These are phyloP conservation scores for Hozukius guyotensis DNA, from an alignment of 2,797 vertebrate genomes.

Conservation along the genomic window DNA sequence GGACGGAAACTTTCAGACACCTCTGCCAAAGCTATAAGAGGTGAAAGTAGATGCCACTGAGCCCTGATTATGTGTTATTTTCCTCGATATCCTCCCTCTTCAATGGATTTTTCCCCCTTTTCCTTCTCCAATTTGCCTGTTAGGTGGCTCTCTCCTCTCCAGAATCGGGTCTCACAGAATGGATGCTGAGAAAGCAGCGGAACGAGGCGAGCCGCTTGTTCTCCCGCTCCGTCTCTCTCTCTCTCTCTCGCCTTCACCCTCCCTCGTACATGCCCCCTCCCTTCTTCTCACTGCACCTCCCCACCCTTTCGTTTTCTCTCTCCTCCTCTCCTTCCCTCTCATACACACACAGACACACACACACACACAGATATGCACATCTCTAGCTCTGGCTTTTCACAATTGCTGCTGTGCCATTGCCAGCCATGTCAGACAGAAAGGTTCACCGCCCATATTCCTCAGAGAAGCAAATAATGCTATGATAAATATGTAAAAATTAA, in stretches of 20 bases:
- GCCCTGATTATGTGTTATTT: slow-evolving; percentile 46
- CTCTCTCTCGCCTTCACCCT: slow-evolving; percentile 47
- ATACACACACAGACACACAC: slow-evolving; percentile 10
- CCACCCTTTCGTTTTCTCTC: slow-evolving; percentile 69
- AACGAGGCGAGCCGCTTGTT: slow-evolving; percentile 69
- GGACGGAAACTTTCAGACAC: slow-evolving; percentile 77
- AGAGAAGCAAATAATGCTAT: slow-evolving; percentile 69
- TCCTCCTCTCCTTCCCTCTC: slow-evolving; percentile 55
- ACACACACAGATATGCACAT: slow-evolving; percentile 45
- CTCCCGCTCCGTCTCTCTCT: slow-evolving; percentile 45
- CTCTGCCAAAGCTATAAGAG: slow-evolving; percentile 48
- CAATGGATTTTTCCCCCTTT: slow-evolving; percentile 49
- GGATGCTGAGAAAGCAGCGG: slow-evolving; percentile 78
- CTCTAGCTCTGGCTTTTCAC: slow-evolving; percentile 69
- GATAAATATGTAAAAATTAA: slow-evolving; percentile 72
- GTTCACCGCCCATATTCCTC: slow-evolving; percentile 70
- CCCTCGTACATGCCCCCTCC: slow-evolving; percentile 57
- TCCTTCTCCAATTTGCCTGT: slow-evolving; percentile 52
- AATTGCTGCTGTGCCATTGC: slow-evolving; percentile 79
- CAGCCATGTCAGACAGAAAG: slow-evolving; percentile 75
- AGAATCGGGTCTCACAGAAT: slow-evolving; percentile 64
- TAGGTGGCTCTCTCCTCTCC: slow-evolving; percentile 59
- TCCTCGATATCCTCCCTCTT: slow-evolving; percentile 63
- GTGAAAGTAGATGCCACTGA: slow-evolving; percentile 31
- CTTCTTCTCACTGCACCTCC: slow-evolving; percentile 66